Evolutionary conservation across 1,140 invertebrate genomes (phyloP), one percentile per base, ranked within the genome.

Genomic region (Leptonema lineaticorne): DNA sequence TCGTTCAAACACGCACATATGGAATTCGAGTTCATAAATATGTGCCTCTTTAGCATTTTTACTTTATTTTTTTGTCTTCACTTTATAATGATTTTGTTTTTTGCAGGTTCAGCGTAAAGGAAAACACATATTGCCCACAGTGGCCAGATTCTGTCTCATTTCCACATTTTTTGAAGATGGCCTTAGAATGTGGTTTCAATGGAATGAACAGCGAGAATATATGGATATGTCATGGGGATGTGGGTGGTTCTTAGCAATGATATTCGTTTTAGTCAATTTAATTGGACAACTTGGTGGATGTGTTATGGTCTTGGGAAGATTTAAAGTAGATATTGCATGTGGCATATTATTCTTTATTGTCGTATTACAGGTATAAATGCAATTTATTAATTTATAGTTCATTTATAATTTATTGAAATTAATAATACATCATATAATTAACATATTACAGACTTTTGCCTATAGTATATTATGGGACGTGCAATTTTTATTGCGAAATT

Each of bases 111-210:
- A 96, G 72, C 87, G 95, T 74, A 91, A 94, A 82, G 90, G 92
- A 56, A 98, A 99, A 82, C 88, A 96, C 81, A 85, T 98, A 64
- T 82, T 99, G 74, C 98, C 98, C 20, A 97, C 96, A 69, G 84
- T 98, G 58, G 97, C 97, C 2, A 86, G 97, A 68, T 82, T 99
- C 33, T 99, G 96, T 79, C 87, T 99, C n/a, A 97, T 99, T 74
- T 96, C 96, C 67, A 99, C 98, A 74, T 99, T 99, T 83, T 85
- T 99, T 27, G 98, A 99, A 85, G 98, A 99, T 88, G 98, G 98
- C 0, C 85, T 99, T 37, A 88, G 98, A 69, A 99, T 99, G 98
- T 99, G 94, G 90, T 91, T 94, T 75, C 98, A 99, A 81, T 99
- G 98, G 97, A 88, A 88, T 29, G 96, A 99, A 76, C 98, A 99